Base-by-base conservation (phyloP, 2,113 vertebrate genomes). In the Sylvilagus bachmani region DNA sequence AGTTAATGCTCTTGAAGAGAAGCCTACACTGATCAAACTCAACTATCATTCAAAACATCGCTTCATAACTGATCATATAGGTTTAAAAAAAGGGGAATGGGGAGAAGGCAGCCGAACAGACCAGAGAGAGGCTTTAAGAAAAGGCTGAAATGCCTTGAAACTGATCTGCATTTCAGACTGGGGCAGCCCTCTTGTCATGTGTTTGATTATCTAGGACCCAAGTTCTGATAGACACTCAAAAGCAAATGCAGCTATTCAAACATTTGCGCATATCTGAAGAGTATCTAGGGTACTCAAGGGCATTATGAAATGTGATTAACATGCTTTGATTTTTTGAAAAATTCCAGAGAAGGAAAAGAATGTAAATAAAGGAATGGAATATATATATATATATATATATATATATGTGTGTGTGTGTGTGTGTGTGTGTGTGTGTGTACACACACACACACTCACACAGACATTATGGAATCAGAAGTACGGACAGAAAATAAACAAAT, bases 171-270 rank as follows among this genome's bases (percentile, higher is more conserved):
- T 79, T 90, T 88, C 66, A 96, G 70, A 36, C 2, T 62, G 17
- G 70, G 29, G 58, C 53, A 86, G 11, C 10, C 33, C 27, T 85
- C 78, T 90, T 64, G 13, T 10, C 74, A 73, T 12, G 62, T 25
- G 33, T 96, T 90, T 95, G 92, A 16, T 73, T 67, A 53, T 36
- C 70, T 44, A 29, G 74, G 70, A n/a, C 85, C 79, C 92, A 24
- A 44, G 53, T 79, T 94, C 95, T 91, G 67, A 92, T 13, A 88
- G 82, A 95, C 49, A 75, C 70, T 95, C 89, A 69, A 95, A 93
- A 97, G 70, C 89, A 97, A 97, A 95, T 62, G 53, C 69, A 97
- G 89, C 95, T 97, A 95, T 86, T 97, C 94, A 97, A 97, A 97
- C 96, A 95, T 74, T 66, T 95, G 86, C 58, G 73, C 66, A 55